A percentile compares a stretch with the other conserved stretches of the same genome.
These are phyloP conservation scores for Leucophora obtusa DNA, from an alignment of 2,888 invertebrate genomes.

Conservation along the genomic window DNA sequence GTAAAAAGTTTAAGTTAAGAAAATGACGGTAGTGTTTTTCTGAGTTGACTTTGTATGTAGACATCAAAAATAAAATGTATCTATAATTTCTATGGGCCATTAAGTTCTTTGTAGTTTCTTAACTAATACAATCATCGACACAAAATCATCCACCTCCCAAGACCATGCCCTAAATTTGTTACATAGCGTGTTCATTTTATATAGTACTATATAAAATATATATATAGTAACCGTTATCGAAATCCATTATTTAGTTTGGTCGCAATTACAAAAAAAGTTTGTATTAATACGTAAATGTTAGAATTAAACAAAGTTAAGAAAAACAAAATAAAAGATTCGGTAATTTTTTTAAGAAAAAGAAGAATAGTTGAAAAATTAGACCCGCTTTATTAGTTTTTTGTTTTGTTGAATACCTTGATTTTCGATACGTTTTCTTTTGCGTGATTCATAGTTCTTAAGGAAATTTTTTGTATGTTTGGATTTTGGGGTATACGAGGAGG, in stretches of 20 bases:
- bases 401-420: slow-evolving; percentile 77
- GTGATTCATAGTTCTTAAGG: slow-evolving; percentile 77
- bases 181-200: too few relatives aligned
- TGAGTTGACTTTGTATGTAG: too few relatives aligned
- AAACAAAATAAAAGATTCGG: neutral
- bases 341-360: slow-evolving; percentile 8
- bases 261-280: neutral
- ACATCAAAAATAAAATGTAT: too few relatives aligned
- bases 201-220: too few relatives aligned
- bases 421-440: slow-evolving; percentile 78
- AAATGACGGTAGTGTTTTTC: too few relatives aligned
- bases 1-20: too few relatives aligned
- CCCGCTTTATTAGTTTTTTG: slow-evolving; percentile 40
- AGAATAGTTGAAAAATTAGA: neutral
- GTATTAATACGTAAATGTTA: slow-evolving; percentile 38
- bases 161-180: too few relatives aligned
- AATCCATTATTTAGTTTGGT: slow-evolving; percentile 33
- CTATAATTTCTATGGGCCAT: too few relatives aligned
- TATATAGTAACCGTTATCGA: neutral
- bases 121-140: too few relatives aligned
- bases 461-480: slow-evolving; percentile 72
- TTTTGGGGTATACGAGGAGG: slow-evolving; percentile 67
- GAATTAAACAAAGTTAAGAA: slow-evolving; percentile 20
- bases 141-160: too few relatives aligned
- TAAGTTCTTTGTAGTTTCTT: too few relatives aligned